Percentiles rank a stretch among this genome's conserved stretches.
phyloP scores from a whole-genome alignment of 2,888 invertebrate species.

The Mayetiola destructor region DNA sequence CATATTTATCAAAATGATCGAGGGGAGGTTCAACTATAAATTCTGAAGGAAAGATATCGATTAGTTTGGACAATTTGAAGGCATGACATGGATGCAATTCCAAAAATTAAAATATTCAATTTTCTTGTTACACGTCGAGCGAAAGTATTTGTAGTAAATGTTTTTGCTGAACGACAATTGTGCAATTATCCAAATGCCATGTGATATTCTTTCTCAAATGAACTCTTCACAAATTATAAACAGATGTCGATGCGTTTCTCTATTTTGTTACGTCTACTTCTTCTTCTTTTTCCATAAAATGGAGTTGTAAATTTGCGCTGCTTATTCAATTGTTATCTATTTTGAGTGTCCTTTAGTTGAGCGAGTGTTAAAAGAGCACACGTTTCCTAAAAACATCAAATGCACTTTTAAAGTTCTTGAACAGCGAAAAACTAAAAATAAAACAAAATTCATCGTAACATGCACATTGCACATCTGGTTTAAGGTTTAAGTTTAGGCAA shows the following conservation, averaged over 20 bases:
- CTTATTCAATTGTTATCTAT: slow-evolving; percentile 8
- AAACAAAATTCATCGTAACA: background rate
- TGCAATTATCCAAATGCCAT: slow-evolving; percentile 6
- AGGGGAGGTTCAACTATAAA: too few species aligned
- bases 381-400: background rate
- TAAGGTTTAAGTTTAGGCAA: background rate
- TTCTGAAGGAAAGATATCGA: too few species aligned
- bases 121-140: too few species aligned
- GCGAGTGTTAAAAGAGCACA: background rate
- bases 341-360: background rate
- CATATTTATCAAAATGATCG: too few species aligned
- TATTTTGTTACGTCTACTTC: too few species aligned
- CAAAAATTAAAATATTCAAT: too few species aligned
- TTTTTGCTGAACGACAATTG: slow-evolving; percentile 5
- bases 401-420: background rate
- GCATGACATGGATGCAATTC: too few species aligned
- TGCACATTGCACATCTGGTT: slow-evolving; percentile 8
- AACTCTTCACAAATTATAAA: slow-evolving; percentile 5
- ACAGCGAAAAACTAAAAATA: background rate
- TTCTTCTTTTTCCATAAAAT: too few species aligned
- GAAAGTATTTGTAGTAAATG: too few species aligned
- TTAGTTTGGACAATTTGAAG: too few species aligned
- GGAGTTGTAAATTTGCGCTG: slow-evolving; percentile 1
- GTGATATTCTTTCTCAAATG: background rate
- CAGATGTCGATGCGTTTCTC: slow-evolving; percentile 4